Evolutionary conservation across 2,797 vertebrate genomes (phyloP).

Genomic region (Channallabes apus): DNA sequence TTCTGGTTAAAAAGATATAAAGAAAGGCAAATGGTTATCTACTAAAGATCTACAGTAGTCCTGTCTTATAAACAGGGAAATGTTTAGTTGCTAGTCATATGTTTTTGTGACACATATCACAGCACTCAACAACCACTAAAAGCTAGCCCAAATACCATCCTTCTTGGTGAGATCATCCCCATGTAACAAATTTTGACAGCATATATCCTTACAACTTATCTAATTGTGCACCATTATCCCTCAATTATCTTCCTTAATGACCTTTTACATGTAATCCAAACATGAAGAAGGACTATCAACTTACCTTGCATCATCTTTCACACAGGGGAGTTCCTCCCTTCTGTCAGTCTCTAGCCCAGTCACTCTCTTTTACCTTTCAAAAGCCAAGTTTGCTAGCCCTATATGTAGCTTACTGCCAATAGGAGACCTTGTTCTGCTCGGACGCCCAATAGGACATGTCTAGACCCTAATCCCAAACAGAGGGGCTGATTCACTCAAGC

Average conservation of each 20-base stretch:
- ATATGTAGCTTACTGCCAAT: constrained; percentile 69
- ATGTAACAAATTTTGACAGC: background rate
- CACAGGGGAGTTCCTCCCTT: constrained; percentile 51
- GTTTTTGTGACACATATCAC: background rate
- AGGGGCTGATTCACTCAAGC: constrained; percentile 61
- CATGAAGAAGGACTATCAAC: constrained; percentile 54
- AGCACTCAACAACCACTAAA: background rate
- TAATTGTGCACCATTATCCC: background rate
- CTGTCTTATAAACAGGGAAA: background rate
- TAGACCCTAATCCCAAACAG: constrained; percentile 69
- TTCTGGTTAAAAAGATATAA: background rate
- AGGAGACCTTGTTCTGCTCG: constrained; percentile 42
- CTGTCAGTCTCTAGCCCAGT: constrained; percentile 55
- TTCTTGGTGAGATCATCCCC: constrained; percentile 15
- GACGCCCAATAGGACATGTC: constrained; percentile 70
- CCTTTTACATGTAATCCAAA: constrained; percentile 14
- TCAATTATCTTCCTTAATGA: constrained; percentile 7
- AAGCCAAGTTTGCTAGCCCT: constrained; percentile 57
- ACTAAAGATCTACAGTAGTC: background rate
- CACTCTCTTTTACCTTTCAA: constrained; percentile 74
- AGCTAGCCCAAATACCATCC: background rate
- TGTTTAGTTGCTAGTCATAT: background rate
- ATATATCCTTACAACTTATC: background rate
- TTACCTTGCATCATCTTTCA: constrained; percentile 57
- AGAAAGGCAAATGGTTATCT: background rate